phyloP scores from a whole-genome alignment of 2,888 invertebrate genomes.

The Esperia sulphurella region DNA sequence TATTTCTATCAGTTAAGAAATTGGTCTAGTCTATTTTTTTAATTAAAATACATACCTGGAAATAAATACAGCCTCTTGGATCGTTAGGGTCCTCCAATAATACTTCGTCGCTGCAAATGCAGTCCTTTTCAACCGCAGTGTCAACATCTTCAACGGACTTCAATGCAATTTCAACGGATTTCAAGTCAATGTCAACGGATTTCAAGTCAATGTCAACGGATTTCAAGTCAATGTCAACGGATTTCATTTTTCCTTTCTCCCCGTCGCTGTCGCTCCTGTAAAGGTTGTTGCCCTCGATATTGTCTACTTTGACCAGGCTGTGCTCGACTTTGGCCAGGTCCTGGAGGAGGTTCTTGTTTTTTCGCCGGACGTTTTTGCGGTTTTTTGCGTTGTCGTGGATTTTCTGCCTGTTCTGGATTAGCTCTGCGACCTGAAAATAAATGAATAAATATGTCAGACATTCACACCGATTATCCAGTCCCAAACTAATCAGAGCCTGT shows the following conservation, averaged over 20 bases:
- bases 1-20: too few species aligned
- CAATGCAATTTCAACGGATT: not conserved
- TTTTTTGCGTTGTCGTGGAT: slow-evolving; percentile 20
- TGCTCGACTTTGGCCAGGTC: slow-evolving; percentile 43
- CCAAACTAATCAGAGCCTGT: too few species aligned
- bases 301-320: slow-evolving; percentile 32
- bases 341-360: slow-evolving; percentile 50
- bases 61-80: slow-evolving; percentile 81
- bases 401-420: slow-evolving; percentile 10
- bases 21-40: not conserved
- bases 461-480: too few species aligned
- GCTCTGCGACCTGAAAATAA: slow-evolving; percentile 12
- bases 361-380: slow-evolving; percentile 33
- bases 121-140: slow-evolving; percentile 23
- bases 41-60: slow-evolving; percentile 66
- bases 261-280: slow-evolving; percentile 21
- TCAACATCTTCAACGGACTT: slow-evolving; percentile 6
- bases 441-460: too few species aligned
- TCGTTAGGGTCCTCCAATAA: slow-evolving; percentile 63
- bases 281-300: slow-evolving; percentile 31
- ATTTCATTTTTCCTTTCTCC: slow-evolving; percentile 10
- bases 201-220: too few species aligned
- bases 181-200: too few species aligned
- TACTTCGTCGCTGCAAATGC: slow-evolving; percentile 42
- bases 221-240: slow-evolving; percentile 11